These are phyloP conservation scores for Drosophila aldrichi DNA, from an alignment of 2,888 invertebrate genomes.

Conservation along the genomic window DNA sequence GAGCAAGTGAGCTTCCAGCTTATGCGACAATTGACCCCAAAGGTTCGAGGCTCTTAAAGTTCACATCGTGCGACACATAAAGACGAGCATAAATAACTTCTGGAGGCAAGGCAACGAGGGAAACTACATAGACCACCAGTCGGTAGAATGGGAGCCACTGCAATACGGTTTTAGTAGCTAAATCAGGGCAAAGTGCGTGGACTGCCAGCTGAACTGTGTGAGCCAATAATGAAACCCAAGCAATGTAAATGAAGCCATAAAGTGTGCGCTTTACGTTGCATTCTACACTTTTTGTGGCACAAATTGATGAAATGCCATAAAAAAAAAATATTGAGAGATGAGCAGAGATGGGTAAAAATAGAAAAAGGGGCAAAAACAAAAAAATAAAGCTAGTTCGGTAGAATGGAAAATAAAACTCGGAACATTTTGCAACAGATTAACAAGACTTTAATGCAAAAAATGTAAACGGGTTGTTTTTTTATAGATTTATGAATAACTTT, in stretches of 20 bases:
- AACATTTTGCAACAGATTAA: too few species aligned
- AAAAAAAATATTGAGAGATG: not conserved
- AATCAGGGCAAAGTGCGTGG: slow-evolving; percentile 30
- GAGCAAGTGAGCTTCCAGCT: slow-evolving; percentile 12
- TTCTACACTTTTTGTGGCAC: slow-evolving; percentile 51
- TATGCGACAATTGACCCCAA: slow-evolving; percentile 60
- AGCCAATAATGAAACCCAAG: slow-evolving; percentile 54
- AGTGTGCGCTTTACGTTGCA: slow-evolving; percentile 56
- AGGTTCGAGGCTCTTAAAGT: slow-evolving; percentile 20
- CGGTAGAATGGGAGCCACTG: not conserved
- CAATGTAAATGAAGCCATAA: slow-evolving; percentile 79
- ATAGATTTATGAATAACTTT: too few species aligned
- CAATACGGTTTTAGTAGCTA: slow-evolving; percentile 22
- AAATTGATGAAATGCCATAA: slow-evolving; percentile 51
- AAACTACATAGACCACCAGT: not conserved
- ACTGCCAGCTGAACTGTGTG: slow-evolving; percentile 2
- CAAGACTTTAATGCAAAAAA: too few species aligned
- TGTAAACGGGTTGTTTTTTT: too few species aligned
- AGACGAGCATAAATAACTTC: slow-evolving; percentile 57
- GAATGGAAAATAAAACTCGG: not conserved
- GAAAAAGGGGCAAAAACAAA: not conserved
- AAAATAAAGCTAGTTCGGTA: not conserved
- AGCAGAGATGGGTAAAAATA: not conserved
- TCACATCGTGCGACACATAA: slow-evolving; percentile 42
- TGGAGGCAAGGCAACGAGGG: not conserved